A percentile compares a stretch with the other conserved stretches of the same genome.
phyloP scores from a whole-genome alignment of 1,140 invertebrate genomes.

The Pararge aegeria region DNA sequence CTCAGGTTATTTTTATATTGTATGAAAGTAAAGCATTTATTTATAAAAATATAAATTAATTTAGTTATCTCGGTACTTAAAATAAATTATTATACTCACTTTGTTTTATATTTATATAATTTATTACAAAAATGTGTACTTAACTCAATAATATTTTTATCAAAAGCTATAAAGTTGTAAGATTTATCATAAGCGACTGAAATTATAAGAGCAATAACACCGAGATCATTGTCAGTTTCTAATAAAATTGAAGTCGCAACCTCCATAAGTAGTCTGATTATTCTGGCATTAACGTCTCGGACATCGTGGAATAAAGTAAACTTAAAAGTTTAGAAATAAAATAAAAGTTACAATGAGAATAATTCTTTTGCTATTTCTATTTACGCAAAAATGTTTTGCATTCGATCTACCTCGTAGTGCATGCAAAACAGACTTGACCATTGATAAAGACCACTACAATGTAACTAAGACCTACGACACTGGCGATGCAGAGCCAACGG shows the following conservation, averaged over 20 bases:
- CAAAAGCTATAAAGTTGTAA: slow-evolving; percentile 9
- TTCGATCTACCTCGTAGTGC: slow-evolving; percentile 49
- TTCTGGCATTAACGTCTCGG: slow-evolving; percentile 1
- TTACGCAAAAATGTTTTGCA: slow-evolving; percentile 29
- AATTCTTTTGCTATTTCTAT: slow-evolving; percentile 23
- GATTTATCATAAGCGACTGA: slow-evolving; percentile 9
- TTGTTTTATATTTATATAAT: slow-evolving; percentile 10
- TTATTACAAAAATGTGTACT: slow-evolving; percentile 2
- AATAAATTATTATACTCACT: not conserved
- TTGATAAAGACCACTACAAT: slow-evolving; percentile 51
- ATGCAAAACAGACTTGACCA: slow-evolving; percentile 49
- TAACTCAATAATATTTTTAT: not conserved
- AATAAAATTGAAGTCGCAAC: not conserved
- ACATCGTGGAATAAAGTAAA: not conserved
- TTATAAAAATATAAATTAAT: not conserved
- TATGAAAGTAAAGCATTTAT: no score
- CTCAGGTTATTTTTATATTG: not conserved
- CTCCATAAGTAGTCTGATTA: not conserved
- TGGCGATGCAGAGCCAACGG: slow-evolving; percentile 49
- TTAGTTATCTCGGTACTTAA: not conserved
- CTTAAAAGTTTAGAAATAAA: not conserved
- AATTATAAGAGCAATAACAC: slow-evolving; percentile 22
- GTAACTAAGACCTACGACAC: slow-evolving; percentile 40
- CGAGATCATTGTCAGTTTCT: not conserved
- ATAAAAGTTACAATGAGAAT: slow-evolving; percentile 13